A percentile compares a stretch with the other conserved stretches of the same genome.
phyloP scores from a whole-genome alignment of 2,888 invertebrate species.

The Formica aserva region DNA sequence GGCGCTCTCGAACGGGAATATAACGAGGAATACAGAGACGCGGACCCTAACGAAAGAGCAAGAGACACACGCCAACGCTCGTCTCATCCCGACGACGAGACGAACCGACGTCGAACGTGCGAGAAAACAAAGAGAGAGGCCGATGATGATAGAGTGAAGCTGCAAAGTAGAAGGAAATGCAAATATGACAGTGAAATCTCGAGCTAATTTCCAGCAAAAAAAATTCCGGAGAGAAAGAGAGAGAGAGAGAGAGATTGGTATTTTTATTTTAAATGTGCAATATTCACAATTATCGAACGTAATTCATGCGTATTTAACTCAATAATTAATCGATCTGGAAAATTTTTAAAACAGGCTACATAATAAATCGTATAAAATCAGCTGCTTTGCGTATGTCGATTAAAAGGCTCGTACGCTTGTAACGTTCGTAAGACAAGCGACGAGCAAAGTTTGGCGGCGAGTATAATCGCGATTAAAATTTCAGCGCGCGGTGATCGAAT shows the following conservation, averaged over 20 bases:
- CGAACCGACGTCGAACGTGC: not conserved
- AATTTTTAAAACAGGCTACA: not conserved
- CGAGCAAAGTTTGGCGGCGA: not conserved
- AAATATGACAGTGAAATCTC: slow-evolving; percentile 2
- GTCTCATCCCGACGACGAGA: slow-evolving; percentile 15
- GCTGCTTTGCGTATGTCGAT: not conserved
- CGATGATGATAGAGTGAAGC: not conserved
- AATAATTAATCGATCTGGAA: not conserved
- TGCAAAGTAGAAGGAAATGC: slow-evolving; percentile 18
- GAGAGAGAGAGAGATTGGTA: no score
- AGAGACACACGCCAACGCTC: slow-evolving; percentile 8
- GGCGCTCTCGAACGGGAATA: slow-evolving; percentile 52
- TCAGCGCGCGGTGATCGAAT: slow-evolving; percentile 29
- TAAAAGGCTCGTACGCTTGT: not conserved
- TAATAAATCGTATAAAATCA: not conserved
- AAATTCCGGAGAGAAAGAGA: not conserved
- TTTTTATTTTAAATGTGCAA: not conserved
- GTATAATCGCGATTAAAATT: slow-evolving; percentile 40
- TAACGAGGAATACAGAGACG: slow-evolving; percentile 47
- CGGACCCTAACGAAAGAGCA: slow-evolving; percentile 31
- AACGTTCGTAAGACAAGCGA: not conserved
- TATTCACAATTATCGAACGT: not conserved
- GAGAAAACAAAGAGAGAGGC: slow-evolving; percentile 16
- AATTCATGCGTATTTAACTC: not conserved
- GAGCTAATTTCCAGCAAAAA: slow-evolving; percentile 23